Conservation (phyloP, 2,888 invertebrate species). For the Alviniconcha strummeri region DNA sequence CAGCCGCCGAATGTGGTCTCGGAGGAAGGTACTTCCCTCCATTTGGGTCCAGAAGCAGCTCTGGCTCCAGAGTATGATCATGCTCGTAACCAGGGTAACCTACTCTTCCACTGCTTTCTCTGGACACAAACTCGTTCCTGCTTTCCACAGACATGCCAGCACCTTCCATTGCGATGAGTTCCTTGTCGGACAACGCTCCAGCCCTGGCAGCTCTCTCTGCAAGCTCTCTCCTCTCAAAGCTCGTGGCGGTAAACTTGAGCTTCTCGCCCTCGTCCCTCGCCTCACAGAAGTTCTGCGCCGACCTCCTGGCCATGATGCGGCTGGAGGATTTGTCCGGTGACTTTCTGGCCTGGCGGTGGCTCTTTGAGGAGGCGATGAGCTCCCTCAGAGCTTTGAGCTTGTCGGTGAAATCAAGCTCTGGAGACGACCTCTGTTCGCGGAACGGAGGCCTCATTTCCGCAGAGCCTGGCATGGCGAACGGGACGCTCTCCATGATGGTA, state of each 20-base stretch:
- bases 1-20: not conserved
- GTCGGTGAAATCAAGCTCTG: slow-evolving; percentile 31
- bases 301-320: slow-evolving; percentile 20
- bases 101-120: not conserved
- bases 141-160: not conserved
- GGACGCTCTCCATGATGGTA: not conserved
- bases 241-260: slow-evolving; percentile 26
- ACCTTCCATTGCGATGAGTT: not conserved
- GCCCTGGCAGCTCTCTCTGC: not conserved
- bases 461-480: not conserved
- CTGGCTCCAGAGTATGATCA: not conserved
- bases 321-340: not conserved
- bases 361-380: slow-evolving; percentile 26
- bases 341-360: not conserved
- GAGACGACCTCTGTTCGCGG: not conserved
- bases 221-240: slow-evolving; percentile 14
- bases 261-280: slow-evolving; percentile 9
- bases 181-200: not conserved
- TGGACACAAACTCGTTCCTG: not conserved
- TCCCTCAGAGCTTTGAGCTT: slow-evolving; percentile 27
- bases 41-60: not conserved
- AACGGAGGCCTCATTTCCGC: not conserved
- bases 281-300: not conserved
- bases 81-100: too few relatives aligned
- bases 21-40: not conserved